These are phyloP conservation scores for Lasiurus borealis DNA, from an alignment of 2,113 vertebrate species.

Conservation along the genomic window DNA sequence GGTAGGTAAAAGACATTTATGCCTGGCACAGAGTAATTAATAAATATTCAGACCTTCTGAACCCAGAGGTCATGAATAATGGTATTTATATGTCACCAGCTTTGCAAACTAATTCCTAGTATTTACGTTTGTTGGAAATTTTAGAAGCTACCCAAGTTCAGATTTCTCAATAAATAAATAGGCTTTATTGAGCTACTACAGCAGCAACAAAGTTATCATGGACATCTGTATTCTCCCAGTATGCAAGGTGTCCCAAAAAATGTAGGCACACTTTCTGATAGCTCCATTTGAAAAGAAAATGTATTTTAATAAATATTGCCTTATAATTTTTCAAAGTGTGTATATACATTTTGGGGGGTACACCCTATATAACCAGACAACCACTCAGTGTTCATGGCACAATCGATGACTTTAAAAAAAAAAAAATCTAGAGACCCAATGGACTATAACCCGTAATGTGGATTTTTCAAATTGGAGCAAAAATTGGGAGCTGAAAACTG, in stretches of 20 bases:
- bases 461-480: slow-evolving; percentile 6
- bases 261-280: too few relatives aligned
- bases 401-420: not conserved
- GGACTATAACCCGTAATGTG: not conserved
- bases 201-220: not conserved
- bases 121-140: slow-evolving; percentile 51
- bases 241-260: too few relatives aligned
- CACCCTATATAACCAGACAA: not conserved
- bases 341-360: too few relatives aligned
- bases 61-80: slow-evolving; percentile 40
- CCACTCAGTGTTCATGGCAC: not conserved
- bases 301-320: too few relatives aligned
- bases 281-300: too few relatives aligned
- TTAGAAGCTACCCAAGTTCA: slow-evolving; percentile 45
- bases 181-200: not conserved
- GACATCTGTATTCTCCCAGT: not conserved
- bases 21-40: slow-evolving; percentile 45
- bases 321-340: too few relatives aligned
- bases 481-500: not conserved
- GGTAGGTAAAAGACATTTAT: slow-evolving; percentile 87
- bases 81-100: slow-evolving; percentile 44
- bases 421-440: not conserved
- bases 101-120: slow-evolving; percentile 66
- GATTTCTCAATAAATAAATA: slow-evolving; percentile 47
- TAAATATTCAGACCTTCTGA: slow-evolving; percentile 52